Conservation (phyloP, 2,888 invertebrate genomes). For the Drosophila hawaiiensis region DNA sequence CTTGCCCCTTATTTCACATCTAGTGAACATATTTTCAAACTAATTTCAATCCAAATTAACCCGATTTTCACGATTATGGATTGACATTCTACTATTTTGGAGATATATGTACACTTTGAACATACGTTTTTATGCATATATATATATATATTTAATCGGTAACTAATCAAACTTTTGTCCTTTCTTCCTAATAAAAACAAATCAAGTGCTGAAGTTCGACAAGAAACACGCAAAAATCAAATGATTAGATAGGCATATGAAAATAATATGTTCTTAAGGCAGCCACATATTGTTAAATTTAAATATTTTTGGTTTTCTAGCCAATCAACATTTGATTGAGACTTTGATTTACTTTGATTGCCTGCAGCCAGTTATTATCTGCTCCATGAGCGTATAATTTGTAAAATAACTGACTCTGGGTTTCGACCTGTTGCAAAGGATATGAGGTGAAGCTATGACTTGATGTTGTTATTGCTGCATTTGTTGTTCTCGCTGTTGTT, state of each 20-base stretch:
- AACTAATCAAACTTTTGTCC: not conserved
- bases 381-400: slow-evolving; percentile 9
- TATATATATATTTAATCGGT: not conserved
- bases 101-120: too few relatives aligned
- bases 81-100: not conserved
- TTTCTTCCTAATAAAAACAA: not conserved
- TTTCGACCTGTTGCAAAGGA: slow-evolving; percentile 1
- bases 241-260: not conserved
- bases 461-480: slow-evolving; percentile 8
- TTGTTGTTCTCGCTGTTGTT: slow-evolving; percentile 13
- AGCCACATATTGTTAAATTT: too few relatives aligned
- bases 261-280: not conserved
- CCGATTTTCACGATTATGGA: not conserved
- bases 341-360: not conserved
- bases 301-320: not conserved
- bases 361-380: slow-evolving; percentile 10
- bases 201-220: not conserved
- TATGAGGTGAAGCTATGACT: slow-evolving; percentile 3
- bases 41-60: not conserved
- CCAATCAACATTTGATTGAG: slow-evolving; percentile 11
- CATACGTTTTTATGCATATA: too few relatives aligned
- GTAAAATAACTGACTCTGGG: slow-evolving; percentile 19
- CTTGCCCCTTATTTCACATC: not conserved
- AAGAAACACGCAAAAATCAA: not conserved
- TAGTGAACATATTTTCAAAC: not conserved